Percentiles rank a stretch among this genome's conserved stretches.
These are phyloP conservation scores for Eustalomyia histrio DNA, from an alignment of 2,888 invertebrate genomes.

Conservation along the genomic window DNA sequence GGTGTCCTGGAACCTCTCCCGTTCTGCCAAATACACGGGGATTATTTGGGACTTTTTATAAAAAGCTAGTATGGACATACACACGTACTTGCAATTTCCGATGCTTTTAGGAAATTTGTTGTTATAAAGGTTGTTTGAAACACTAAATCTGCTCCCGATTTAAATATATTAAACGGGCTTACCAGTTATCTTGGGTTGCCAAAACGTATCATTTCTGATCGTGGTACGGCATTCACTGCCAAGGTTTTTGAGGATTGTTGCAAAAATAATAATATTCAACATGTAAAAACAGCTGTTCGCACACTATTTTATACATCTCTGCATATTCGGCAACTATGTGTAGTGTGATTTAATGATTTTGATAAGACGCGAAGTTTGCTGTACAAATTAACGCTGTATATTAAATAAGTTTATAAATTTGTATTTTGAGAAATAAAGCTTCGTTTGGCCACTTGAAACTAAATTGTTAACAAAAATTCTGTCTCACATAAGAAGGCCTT, in stretches of 20 bases:
- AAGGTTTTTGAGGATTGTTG: conserved; percentile 67
- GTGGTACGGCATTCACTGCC: conserved; percentile 68
- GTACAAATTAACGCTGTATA: too few relatives aligned
- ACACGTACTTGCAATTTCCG: conserved; percentile 50
- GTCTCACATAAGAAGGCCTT: too few relatives aligned
- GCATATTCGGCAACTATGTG: too few relatives aligned
- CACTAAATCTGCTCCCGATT: conserved; percentile 48
- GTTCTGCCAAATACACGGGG: conserved; percentile 59
- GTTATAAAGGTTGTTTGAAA: conserved; percentile 56
- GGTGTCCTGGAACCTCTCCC: conserved; percentile 13
- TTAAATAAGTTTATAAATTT: too few relatives aligned
- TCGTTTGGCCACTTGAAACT: too few relatives aligned
- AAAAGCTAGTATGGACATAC: conserved; percentile 29
- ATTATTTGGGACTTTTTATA: conserved; percentile 62
- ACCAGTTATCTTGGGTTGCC: conserved; percentile 58
- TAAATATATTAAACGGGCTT: conserved; percentile 61
- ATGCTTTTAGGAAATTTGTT: conserved; percentile 57
- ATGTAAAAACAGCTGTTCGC: too few relatives aligned
- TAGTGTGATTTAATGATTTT: too few relatives aligned
- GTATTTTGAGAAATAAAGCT: too few relatives aligned
- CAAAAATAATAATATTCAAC: conserved; percentile 63
- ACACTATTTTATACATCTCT: too few relatives aligned
- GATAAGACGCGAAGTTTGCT: too few relatives aligned
- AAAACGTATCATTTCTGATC: conserved; percentile 58
- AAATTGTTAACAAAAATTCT: too few relatives aligned